Base-by-base conservation (phyloP, 2,113 vertebrate genomes). In the Stigmatopora nigra region DNA sequence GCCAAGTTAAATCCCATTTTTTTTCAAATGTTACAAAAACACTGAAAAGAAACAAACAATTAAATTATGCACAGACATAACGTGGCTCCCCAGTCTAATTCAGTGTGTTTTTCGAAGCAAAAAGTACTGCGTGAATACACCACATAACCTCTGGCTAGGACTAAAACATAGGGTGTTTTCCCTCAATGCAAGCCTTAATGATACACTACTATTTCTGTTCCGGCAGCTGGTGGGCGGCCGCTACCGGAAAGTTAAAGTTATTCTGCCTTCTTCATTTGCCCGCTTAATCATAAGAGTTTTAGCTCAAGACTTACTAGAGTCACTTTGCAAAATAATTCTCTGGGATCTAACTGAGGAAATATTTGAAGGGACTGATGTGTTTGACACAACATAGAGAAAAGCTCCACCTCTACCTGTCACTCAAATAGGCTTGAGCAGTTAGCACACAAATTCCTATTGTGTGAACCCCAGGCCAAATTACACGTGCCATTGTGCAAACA, bases 91-190 rank as follows among this genome's bases (percentile, higher is more conserved):
- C 80, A 77, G 70, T 84, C 86, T 89, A 87, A 91, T 86, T 89
- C 85, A 75, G 83, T 76, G 76, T 88, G 84, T 86, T 87, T 88
- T 89, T 87, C 78, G 72, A 75, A 85, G 80, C 78, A 20, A 7
- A 64, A 79, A 83, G 75, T 3, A 5, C 81, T 78, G 67, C 76
- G 80, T 49, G 79, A 87, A 79, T 84, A 88, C 87, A 85, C 82
- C 88, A 87, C 88, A 87, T 79, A 82, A 89, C 82, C 88, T 86
- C 86, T 61, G 78, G 80, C 86, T 84, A 85, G 81, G 84, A 83
- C 77, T 90, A 89, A 90, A 89, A 90, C 84, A 88, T 84, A 82
- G 89, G 90, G 90, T 89, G 89, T 89, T 89, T 88, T 88, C 87
- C 86, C 85, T 83, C 79, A 58, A 77, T 69, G 63, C 76, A 5